Percentiles rank a stretch among this genome's conserved stretches.
Evolutionary conservation across 2,888 invertebrate species (phyloP).

Genomic region (Agriopis aurantiaria): DNA sequence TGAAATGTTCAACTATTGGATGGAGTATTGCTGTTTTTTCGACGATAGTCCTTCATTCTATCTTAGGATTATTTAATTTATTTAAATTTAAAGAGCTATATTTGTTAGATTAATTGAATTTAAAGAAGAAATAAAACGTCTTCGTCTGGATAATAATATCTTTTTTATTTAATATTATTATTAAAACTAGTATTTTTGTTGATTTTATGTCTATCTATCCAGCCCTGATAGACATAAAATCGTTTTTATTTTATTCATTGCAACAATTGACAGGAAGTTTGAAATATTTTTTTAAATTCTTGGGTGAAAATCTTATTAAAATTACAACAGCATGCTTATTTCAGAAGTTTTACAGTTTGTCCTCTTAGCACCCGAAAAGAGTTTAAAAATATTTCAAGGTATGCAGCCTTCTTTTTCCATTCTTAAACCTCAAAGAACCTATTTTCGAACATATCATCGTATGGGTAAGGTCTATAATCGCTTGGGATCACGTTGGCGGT

Average conservation of each 20-base stretch:
- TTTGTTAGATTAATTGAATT: slow-evolving; percentile 43
- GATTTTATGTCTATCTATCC: slow-evolving; percentile 58
- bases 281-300: slow-evolving; percentile 25
- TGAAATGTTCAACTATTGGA: not conserved
- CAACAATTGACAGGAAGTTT: slow-evolving; percentile 41
- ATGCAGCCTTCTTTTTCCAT: slow-evolving; percentile 22
- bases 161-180: slow-evolving; percentile 38
- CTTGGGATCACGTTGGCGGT: slow-evolving; percentile 51
- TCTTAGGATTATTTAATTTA: slow-evolving; percentile 13
- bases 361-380: slow-evolving; percentile 11
- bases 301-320: slow-evolving; percentile 2
- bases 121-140: slow-evolving; percentile 47
- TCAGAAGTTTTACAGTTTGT: slow-evolving; percentile 34
- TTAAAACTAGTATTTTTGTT: slow-evolving; percentile 34
- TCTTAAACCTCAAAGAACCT: slow-evolving; percentile 44
- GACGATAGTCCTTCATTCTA: slow-evolving; percentile 15
- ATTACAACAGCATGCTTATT: not conserved
- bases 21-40: slow-evolving; percentile 10
- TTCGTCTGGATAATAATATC: slow-evolving; percentile 39
- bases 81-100: slow-evolving; percentile 39
- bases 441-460: slow-evolving; percentile 63
- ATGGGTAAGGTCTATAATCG: slow-evolving; percentile 60
- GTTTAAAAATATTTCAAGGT: slow-evolving; percentile 18
- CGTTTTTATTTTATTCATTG: slow-evolving; percentile 31
- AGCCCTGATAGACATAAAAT: slow-evolving; percentile 62